Percentiles rank a stretch among this genome's conserved stretches.
Evolutionary conservation across 2,888 invertebrate genomes (phyloP).

Genomic region (Eristalinus sepulchralis): DNA sequence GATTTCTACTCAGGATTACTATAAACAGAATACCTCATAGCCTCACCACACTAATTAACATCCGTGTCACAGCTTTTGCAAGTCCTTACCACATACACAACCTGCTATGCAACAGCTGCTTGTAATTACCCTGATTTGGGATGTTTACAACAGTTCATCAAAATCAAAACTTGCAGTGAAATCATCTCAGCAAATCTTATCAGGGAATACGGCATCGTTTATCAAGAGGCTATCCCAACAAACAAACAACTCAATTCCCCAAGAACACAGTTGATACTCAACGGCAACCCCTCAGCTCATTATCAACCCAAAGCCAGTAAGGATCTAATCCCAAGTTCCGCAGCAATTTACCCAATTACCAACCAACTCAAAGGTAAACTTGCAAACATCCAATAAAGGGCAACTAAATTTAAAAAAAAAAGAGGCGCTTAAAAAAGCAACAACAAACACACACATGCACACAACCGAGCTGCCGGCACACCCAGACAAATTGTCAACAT

Average conservation of each 20-base stretch:
- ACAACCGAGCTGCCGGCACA: slow-evolving; percentile 5
- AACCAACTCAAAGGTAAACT: slow-evolving; percentile 70
- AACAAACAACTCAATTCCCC: slow-evolving; percentile 43
- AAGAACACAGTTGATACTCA: slow-evolving; percentile 28
- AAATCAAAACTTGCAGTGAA: neutral
- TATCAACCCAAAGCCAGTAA: slow-evolving; percentile 67
- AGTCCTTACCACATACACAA: neutral
- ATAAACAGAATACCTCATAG: too few relatives aligned
- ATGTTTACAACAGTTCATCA: neutral
- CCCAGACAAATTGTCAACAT: slow-evolving; percentile 71
- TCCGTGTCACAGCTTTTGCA: too few relatives aligned
- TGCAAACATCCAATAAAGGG: slow-evolving; percentile 56
- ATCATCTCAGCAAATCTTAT: neutral
- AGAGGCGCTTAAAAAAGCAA: slow-evolving; percentile 51
- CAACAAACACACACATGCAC: slow-evolving; percentile 32
- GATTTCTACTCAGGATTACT: too few relatives aligned
- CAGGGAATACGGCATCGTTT: neutral
- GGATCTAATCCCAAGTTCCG: slow-evolving; percentile 47
- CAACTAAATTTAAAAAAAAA: slow-evolving; percentile 40
- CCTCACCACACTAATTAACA: too few relatives aligned
- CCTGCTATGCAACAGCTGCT: neutral
- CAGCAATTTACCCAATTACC: slow-evolving; percentile 69
- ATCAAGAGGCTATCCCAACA: slow-evolving; percentile 20
- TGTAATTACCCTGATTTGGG: neutral
- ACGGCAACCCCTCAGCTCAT: slow-evolving; percentile 49